phyloP scores from a whole-genome alignment of 2,113 vertebrate genomes.

The Otus sunia region DNA sequence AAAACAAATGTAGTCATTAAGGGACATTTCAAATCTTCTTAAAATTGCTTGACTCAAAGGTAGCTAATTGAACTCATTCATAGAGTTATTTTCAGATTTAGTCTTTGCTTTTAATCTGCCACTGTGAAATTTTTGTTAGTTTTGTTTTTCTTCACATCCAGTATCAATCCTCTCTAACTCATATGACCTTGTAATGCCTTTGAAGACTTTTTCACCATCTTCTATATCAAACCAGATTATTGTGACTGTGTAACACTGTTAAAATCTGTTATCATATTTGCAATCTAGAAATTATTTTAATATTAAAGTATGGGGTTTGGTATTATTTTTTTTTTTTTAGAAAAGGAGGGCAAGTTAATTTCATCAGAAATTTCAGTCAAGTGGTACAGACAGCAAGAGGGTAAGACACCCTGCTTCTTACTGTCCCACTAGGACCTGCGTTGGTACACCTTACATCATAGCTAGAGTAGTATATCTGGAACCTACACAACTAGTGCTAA shows the following conservation, averaged over 20 bases:
- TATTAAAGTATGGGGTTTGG: not conserved
- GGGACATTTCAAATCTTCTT: not conserved
- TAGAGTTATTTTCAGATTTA: conserved; percentile 14
- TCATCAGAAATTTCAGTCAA: not conserved
- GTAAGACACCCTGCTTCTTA: not conserved
- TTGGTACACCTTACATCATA: not conserved
- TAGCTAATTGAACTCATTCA: conserved; percentile 20
- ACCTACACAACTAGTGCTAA: not conserved
- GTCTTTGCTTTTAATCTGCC: not conserved
- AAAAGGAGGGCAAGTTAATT: rapidly evolving
- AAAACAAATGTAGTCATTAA: conserved; percentile 37
- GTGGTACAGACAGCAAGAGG: not conserved
- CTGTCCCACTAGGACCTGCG: not conserved
- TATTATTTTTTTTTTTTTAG: not conserved
- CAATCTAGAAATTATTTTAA: not conserved
- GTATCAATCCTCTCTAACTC: not conserved
- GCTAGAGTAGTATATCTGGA: not conserved
- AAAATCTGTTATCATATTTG: not conserved
- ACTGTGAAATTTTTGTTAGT: not conserved
- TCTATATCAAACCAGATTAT: not conserved
- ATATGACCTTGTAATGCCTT: not conserved
- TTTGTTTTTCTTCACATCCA: not conserved
- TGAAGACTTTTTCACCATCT: not conserved
- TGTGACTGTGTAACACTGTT: not conserved
- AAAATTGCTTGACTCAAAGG: not conserved